Evolutionary conservation across 2,113 vertebrate genomes (phyloP), one percentile per base, ranked within the genome.

Genomic region (Cephalopholis sonnerati): DNA sequence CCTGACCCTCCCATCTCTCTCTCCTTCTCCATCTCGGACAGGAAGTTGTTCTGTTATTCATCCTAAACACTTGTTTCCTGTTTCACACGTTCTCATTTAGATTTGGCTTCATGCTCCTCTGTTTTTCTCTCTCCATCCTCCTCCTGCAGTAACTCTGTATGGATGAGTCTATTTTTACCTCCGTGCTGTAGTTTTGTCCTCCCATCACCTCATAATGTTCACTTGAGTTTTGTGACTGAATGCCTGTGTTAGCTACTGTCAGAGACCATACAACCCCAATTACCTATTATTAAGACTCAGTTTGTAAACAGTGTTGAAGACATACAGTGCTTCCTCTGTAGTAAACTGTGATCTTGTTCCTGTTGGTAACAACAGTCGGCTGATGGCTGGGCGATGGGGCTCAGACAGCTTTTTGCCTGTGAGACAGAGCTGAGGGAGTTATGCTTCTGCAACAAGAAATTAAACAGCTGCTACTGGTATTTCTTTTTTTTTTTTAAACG

Each of bases 51-150:
- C 89, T 92, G 92, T 92, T 94, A 88, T 92, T 94, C 81, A 88
- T 90, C 82, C 86, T 91, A 96, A 96, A 95, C 93, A 93, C 87
- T 90, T 22, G 66, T 94, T 95, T 96, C 95, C 95, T 96, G 95
- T 87, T 95, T 90, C 86, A 93, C 94, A 94, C 92, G 73, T 94
- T 76, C 85, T 54, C 77, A 44, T 87, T 89, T 76, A 51, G 24
- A 76, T 66, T 71, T 74, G 41, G 50, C 77, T 57, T 24, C 36
- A 66, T 16, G 25, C 36, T 79, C 50, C 46, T 73, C 63, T 61
- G 11, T 67, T 46, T 68, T 63, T 44, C 7, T 20, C 50, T 62
- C 44, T 69, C 22, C 24, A 51, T 77, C 75, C 25, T 57, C 59
- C 29, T 64, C 68, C 16, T 41, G 6, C 64, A 50, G 0, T 29